Evolutionary conservation across 2,113 vertebrate genomes (phyloP).

Genomic region (Varanus salvator): DNA sequence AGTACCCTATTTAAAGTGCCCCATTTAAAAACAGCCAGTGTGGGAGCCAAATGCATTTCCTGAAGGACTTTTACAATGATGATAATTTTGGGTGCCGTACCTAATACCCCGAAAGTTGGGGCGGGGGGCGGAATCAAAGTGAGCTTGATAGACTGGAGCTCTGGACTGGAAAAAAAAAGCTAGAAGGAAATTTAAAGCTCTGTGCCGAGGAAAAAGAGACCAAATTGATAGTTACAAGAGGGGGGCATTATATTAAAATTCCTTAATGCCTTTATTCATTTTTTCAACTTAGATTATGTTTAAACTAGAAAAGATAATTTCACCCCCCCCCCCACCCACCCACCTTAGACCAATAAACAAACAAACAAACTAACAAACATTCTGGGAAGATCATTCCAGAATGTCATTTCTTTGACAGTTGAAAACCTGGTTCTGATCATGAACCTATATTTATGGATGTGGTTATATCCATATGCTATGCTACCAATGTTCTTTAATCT

Average conservation of each 20-base stretch:
- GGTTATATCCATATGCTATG: constrained; percentile 2
- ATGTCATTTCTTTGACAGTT: background rate
- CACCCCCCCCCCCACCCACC: background rate
- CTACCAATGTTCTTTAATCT: background rate
- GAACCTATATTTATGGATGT: constrained; percentile 12
- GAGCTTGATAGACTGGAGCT: no score
- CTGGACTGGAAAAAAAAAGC: no score
- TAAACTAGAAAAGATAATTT: background rate
- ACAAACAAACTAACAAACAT: background rate
- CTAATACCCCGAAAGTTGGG: no score
- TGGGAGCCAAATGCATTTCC: background rate
- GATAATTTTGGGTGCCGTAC: no score
- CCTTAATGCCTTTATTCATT: background rate
- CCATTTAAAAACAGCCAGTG: background rate
- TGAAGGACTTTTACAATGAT: background rate
- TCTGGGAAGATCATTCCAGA: background rate
- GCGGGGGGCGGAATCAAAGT: no score
- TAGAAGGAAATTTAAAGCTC: no score
- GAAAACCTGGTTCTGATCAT: constrained; percentile 21
- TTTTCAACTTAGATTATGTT: background rate
- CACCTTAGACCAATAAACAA: no score
- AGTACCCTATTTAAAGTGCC: background rate
- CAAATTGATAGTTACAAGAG: no score
- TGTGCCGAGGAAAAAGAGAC: no score
- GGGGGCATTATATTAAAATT: background rate